Evolutionary conservation across 2,888 invertebrate genomes (phyloP).

Genomic region (Dynastes grantii): DNA sequence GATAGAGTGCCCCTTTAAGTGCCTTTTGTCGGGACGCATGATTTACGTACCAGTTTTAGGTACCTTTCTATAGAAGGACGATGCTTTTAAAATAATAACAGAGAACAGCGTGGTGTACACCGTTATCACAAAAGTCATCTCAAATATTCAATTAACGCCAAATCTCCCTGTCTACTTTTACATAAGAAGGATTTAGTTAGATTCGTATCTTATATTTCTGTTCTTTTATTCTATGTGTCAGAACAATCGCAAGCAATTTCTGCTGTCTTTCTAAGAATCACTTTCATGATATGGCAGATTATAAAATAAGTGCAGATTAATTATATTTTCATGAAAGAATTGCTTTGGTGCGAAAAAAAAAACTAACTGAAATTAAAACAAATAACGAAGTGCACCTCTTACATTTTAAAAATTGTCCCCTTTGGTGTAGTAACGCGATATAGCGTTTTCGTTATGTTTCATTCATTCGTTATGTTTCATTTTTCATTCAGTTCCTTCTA

Average conservation of each 20-base stretch:
- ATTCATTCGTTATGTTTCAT: too few relatives aligned
- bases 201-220: neutral
- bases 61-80: neutral
- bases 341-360: too few relatives aligned
- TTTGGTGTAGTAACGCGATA: too few relatives aligned
- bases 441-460: too few relatives aligned
- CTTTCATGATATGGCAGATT: too few relatives aligned
- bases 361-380: too few relatives aligned
- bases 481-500: too few relatives aligned
- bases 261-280: neutral
- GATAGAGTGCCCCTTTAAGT: neutral
- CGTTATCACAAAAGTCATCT: constrained; percentile 38
- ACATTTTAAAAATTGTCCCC: too few relatives aligned
- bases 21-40: neutral
- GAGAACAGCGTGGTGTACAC: constrained; percentile 13
- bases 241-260: neutral
- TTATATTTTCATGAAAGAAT: too few relatives aligned
- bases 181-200: neutral
- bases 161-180: neutral
- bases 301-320: too few relatives aligned
- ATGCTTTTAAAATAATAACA: constrained; percentile 49
- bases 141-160: constrained; percentile 39
- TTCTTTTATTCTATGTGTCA: neutral
- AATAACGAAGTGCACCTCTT: too few relatives aligned
- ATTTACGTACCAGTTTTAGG: constrained; percentile 5